Conservation (phyloP, 1,140 invertebrate genomes). For the Anagrus nilaparvatae region DNA sequence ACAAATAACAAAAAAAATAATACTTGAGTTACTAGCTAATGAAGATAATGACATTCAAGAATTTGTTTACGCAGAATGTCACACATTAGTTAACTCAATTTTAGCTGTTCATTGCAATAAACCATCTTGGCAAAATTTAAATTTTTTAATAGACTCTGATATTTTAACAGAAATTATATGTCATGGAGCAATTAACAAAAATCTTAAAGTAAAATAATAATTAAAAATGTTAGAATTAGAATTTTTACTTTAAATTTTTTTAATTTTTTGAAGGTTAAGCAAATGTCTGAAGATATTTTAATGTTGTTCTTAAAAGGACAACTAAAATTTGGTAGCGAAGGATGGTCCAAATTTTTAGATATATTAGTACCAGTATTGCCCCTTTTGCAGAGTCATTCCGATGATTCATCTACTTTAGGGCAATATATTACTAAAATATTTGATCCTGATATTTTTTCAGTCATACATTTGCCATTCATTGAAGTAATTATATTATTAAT, state of each 20-base stretch:
- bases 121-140: slow-evolving; percentile 32
- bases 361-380: slow-evolving; percentile 47
- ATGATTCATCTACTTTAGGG: slow-evolving; percentile 38
- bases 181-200: slow-evolving; percentile 44
- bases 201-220: slow-evolving; percentile 26
- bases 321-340: slow-evolving; percentile 44
- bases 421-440: slow-evolving; percentile 50
- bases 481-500: too few relatives aligned
- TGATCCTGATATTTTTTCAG: slow-evolving; percentile 48
- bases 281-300: slow-evolving; percentile 49
- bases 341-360: slow-evolving; percentile 49
- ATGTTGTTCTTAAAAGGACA: slow-evolving; percentile 51
- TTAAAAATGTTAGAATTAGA: slow-evolving; percentile 4
- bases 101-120: slow-evolving; percentile 35
- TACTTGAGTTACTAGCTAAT: slow-evolving; percentile 27
- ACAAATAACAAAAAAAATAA: slow-evolving; percentile 22
- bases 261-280: slow-evolving; percentile 39
- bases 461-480: slow-evolving; percentile 42
- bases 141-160: slow-evolving; percentile 44
- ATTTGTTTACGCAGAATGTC: slow-evolving; percentile 35
- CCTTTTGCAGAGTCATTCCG: slow-evolving; percentile 38
- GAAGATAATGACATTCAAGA: slow-evolving; percentile 27
- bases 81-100: slow-evolving; percentile 27
- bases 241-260: too few relatives aligned
- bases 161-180: slow-evolving; percentile 54